Evolutionary conservation across 2,888 invertebrate genomes (phyloP).

Genomic region (Venustoraphidia nigricollis): DNA sequence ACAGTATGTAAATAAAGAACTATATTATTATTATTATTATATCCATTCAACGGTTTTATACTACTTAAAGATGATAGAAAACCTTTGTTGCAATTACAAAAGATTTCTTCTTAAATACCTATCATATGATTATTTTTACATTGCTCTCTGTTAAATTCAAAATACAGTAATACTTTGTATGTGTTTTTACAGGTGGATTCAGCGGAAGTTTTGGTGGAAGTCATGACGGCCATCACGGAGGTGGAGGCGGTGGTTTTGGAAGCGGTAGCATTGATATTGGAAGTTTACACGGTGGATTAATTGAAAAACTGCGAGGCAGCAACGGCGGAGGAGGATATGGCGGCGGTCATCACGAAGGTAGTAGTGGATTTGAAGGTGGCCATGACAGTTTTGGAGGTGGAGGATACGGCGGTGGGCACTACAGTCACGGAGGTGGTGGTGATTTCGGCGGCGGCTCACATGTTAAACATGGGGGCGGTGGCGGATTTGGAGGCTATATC

Average conservation of each 20-base stretch:
- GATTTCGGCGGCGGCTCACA: background rate
- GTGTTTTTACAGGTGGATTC: too few relatives aligned
- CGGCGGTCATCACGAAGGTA: background rate
- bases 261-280: too few relatives aligned
- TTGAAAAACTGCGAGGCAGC: conserved; percentile 4
- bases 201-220: background rate
- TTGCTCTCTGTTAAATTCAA: too few relatives aligned
- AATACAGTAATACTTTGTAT: too few relatives aligned
- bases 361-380: too few relatives aligned
- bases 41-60: too few relatives aligned
- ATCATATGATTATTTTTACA: too few relatives aligned
- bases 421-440: background rate
- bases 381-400: conserved; percentile 1
- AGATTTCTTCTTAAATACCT: too few relatives aligned
- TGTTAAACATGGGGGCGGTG: background rate
- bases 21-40: too few relatives aligned
- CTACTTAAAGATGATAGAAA: too few relatives aligned
- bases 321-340: background rate
- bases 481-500: background rate
- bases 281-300: background rate
- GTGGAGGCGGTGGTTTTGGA: background rate
- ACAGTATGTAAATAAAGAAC: too few relatives aligned
- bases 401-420: conserved; percentile 4
- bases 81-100: too few relatives aligned
- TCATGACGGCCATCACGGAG: background rate